Evolutionary conservation across 2,888 invertebrate genomes (phyloP).

Genomic region (Thymelicus acteon): DNA sequence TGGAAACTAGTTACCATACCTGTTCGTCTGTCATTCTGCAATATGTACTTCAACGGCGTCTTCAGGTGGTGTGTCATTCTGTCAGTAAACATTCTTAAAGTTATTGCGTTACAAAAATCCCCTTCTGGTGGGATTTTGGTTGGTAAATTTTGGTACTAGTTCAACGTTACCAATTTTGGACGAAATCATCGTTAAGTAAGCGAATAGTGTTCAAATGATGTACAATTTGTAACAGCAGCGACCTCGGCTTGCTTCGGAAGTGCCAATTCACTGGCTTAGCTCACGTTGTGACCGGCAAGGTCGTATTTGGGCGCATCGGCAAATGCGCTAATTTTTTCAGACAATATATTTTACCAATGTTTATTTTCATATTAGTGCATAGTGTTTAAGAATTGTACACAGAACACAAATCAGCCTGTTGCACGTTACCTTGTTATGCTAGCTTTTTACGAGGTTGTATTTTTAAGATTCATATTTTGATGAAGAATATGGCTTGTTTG

Average conservation of each 20-base stretch:
- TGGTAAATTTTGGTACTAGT: not conserved
- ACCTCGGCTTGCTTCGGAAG: constrained; percentile 69
- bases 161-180: not conserved
- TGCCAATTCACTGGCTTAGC: constrained; percentile 63
- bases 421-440: too few species aligned
- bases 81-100: too few species aligned
- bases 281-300: constrained; percentile 63
- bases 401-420: not conserved
- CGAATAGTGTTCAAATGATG: constrained; percentile 28
- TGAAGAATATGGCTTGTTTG: too few species aligned
- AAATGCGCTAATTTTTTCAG: constrained; percentile 39
- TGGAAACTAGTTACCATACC: too few species aligned
- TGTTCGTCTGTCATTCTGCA: too few species aligned
- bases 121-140: too few species aligned
- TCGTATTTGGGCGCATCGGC: constrained; percentile 49
- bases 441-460: too few species aligned
- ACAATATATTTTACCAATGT: not conserved
- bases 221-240: constrained; percentile 23
- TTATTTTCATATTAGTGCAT: constrained; percentile 9
- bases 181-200: constrained; percentile 9
- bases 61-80: too few species aligned
- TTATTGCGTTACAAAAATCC: too few species aligned
- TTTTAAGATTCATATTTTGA: too few species aligned
- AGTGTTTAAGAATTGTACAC: not conserved
- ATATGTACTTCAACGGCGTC: too few species aligned